Evolutionary conservation across 2,888 invertebrate genomes (phyloP), one percentile per base, ranked within the genome.

Genomic region (Drosophila barbarae): DNA sequence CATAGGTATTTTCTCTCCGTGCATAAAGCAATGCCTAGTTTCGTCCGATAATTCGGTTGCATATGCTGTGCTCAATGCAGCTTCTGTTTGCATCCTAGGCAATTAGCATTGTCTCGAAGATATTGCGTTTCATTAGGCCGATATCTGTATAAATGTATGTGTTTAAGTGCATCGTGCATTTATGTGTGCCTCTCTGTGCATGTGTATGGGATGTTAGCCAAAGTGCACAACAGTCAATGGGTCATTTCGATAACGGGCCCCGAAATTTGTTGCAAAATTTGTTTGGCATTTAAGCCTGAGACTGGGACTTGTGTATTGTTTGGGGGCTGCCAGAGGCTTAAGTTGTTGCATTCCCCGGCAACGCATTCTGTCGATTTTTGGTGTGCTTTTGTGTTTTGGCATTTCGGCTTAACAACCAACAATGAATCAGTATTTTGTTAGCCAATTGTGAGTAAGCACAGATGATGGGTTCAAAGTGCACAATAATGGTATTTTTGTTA

Each of bases 81-180:
- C 67, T 66, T 56, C 50, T 49, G 66, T 41, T 67, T 55, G 54
- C 53, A 68, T 68, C 59, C 52, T n/a, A 47, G 54, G 69, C 68
- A 69, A 69, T 69, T 69, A 60, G 69, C 47, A 69, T 68, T 69
- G 69, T 79, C 73, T 79, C 74, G 50, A 83, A 79, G 78, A 83
- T 79, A 80, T 79, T 71, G 74, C 71, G 69, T 79, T 79, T 83
- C 80, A 80, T 79, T 83, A 74, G 69, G 69, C 68, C 77, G 72
- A 79, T 79, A 59, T 46, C 51, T 50, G 57, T 35, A 79, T 79
- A 59, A 42, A 49, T 50, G 57, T 35, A 55, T 46, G 51, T 44
- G 59, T 34, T 42, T 2, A 26, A 46, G 38, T 32, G 56, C 46
- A 18, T 38, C 23, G 9, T 32, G 6, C 28, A 13, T 34, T n/a